Base-by-base conservation (phyloP, 2,888 invertebrate species). In the Drosophila conformis region DNA sequence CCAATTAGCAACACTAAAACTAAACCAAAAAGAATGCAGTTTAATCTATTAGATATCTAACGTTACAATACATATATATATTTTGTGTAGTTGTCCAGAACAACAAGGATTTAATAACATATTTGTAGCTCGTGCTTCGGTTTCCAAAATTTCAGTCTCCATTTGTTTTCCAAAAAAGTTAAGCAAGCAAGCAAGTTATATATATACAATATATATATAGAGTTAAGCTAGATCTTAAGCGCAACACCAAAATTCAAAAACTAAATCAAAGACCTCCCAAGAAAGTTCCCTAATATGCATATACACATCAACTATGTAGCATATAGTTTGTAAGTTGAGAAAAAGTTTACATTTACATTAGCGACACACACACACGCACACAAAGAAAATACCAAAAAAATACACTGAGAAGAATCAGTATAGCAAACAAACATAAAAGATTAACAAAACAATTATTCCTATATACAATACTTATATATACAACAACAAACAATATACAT, bases 371-470 rank as follows among this genome's bases (percentile, higher is more conserved):
- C 11, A 46, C 1, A 72, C 13, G 48, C 33, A 46, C 5, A 35
- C n/a, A 57, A 40, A 61, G 51, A 53, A 11, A 49, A 62, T 49
- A 48, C 35, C 13, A 66, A 21, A 21, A 21, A 46, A 25, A 52
- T 31, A 51, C 56, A 74, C 61, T 64, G 57, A 33, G 27, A 40
- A 29, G 60, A 27, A 61, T 54, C 58, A 70, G 61, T 61, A 65
- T 38, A 73, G 60, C 48, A 66, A 69, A 69, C 57, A 73, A 40
- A 80, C 80, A 69, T 69, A 75, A 73, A 85, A 76, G 88, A 79
- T 89, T 87, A 88, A 87, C 90, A 89, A 84, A 83, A 72, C 89
- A 87, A 90, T 86, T 87, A 91, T 91, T 91, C 90, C 89, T 90
- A 91, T 91, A 91, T 90, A 91, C 89, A 91, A 87, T 83, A 84